Conservation (phyloP, 1,140 invertebrate genomes). For the Drosophila gunungcola region DNA sequence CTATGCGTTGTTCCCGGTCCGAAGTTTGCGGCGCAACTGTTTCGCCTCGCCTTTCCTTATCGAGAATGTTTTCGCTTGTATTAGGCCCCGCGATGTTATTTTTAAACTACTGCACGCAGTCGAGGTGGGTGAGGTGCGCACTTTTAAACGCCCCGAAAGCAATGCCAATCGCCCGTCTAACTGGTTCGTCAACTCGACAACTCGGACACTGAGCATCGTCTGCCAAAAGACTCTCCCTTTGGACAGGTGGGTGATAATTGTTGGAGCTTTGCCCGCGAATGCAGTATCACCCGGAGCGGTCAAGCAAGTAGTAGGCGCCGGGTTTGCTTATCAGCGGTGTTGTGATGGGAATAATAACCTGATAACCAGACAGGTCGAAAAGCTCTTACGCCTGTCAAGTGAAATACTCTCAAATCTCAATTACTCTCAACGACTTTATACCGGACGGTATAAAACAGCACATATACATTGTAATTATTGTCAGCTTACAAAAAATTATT, state of each 20-base stretch:
- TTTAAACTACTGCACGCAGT: slow-evolving; percentile 21
- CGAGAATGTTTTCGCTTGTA: slow-evolving; percentile 58
- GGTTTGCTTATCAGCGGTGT: slow-evolving; percentile 28
- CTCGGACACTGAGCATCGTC: slow-evolving; percentile 34
- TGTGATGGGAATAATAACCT: slow-evolving; percentile 24
- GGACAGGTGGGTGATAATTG: slow-evolving; percentile 19
- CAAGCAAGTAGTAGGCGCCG: slow-evolving; percentile 30
- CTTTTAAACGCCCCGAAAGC: slow-evolving; percentile 34
- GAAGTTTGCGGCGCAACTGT: slow-evolving; percentile 46
- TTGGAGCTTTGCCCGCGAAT: slow-evolving; percentile 16
- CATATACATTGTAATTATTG: no score
- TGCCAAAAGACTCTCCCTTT: slow-evolving; percentile 26
- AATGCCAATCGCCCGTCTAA: slow-evolving; percentile 43
- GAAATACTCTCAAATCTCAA: background rate
- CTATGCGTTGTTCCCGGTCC: slow-evolving; percentile 28
- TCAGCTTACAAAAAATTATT: no score
- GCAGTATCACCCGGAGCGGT: slow-evolving; percentile 3
- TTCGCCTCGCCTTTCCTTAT: slow-evolving; percentile 28
- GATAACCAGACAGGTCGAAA: slow-evolving; percentile 13
- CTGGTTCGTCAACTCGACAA: slow-evolving; percentile 54
- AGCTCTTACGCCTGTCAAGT: slow-evolving; percentile 5
- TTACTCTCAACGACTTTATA: no score
- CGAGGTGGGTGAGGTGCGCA: slow-evolving; percentile 36
- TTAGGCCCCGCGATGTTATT: slow-evolving; percentile 55
- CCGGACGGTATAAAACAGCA: no score